Evolutionary conservation across 2,113 vertebrate genomes (phyloP), one percentile per base, ranked within the genome.

Genomic region (Columbina picui): DNA sequence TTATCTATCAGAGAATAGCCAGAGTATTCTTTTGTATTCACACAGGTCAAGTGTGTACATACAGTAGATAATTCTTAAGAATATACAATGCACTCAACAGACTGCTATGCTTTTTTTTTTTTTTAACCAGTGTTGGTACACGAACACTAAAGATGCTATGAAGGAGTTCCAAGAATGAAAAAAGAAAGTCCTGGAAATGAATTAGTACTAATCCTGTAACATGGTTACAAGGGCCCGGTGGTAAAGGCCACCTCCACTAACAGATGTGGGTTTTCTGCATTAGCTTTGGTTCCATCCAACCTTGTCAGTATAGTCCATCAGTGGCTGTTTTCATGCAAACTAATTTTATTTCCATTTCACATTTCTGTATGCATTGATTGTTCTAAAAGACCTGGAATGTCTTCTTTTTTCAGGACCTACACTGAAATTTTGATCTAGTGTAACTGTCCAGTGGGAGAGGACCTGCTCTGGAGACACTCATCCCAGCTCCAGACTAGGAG

Each of bases 201-300:
- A 25, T 7, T 8, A 26, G 6, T 23, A 36, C 14, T 19, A 20
- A 6, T 67, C 19, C 12, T 1, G 0, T 19, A 73, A 21, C 2
- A 27, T 7, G 9, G 7, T 8, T 57, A 60, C 18, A 45, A 71
- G 14, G 12, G 10, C n/a, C 11, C 6, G 9, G 10, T 32, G 9
- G 14, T 47, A 70, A 75, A 7, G 9, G 9, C 10, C 3, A 30
- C 45, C 9, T 67, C 22, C 30, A 41, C 9, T 11, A 26, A 34
- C 1, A 12, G 7, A 9, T 9, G 6, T 38, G 9, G 6, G 4
- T 15, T 77, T 90, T 69, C 20, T 53, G 6, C 2, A 1, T 47
- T 26, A 25, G 18, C 6, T 71, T 71, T 57, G 12, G 3, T 18
- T 81, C 27, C 3, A 20, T 49, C 55, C 45, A 55, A 2, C 7